Evolutionary conservation across 2,888 invertebrate genomes (phyloP), one percentile per base, ranked within the genome.

Genomic region (Andrena hattorfiana): DNA sequence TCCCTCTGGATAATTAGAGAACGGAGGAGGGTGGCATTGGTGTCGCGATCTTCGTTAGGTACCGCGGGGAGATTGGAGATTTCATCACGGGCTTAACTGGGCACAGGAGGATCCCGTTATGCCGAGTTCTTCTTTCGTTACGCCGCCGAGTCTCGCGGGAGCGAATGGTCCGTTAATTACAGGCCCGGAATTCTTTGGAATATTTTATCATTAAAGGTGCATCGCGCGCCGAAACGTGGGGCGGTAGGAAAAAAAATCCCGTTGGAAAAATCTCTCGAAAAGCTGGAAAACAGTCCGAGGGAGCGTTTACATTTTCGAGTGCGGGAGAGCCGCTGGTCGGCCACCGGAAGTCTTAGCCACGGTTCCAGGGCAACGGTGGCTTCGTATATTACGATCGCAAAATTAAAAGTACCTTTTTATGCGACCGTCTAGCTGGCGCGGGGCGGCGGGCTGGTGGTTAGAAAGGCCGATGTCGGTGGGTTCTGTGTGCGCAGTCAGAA

Each of bases 321-420:
- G 13, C 20, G 7, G 28, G 32, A 7, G 8, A 26, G 26, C 8
- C 51, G 32, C 10, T 42, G 42, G 28, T 48, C 48, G 42, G 26
- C 23, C 23, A 2, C 48, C 42, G 32, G 48, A 35, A 63, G 64
- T 76, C 63, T 63, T 64, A 59, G 59, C 68, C 73, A 28, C 63
- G 26, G 30, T 67, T n/a, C 62, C 10, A 35, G 20, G 48, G 60
- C 30, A 30, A 35, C 16, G 49, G 42, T 35, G n/a, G 26, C 28
- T 69, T 16, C 35, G 68, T 77, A 35, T 77, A 77, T 83, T 77
- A 63, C 73, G 66, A 88, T 81, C 67, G 66, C 77, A 70, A 81
- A 85, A 87, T 86, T 78, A 88, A 88, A 87, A 87, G 80, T 49
- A 64, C 66, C 79, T 73, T 68, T 85, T 82, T 76, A 81, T 71